Evolutionary conservation across 2,797 vertebrate species (phyloP).

Genomic region (Atherinosoma microstoma): DNA sequence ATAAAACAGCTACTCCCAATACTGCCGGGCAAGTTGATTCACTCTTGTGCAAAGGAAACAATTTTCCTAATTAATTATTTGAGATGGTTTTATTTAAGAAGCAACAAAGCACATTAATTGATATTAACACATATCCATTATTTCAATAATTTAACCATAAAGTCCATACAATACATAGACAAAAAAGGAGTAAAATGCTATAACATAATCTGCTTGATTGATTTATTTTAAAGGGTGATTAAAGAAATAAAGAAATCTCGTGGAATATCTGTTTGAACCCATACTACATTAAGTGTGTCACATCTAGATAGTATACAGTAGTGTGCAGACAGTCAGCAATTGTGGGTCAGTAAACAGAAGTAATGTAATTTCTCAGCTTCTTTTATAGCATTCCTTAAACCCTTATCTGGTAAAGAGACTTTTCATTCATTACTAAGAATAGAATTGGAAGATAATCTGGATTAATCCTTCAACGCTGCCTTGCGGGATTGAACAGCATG

Average conservation of each 20-base stretch:
- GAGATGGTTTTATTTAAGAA: no score
- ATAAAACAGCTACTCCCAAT: neutral
- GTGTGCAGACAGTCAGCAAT: neutral
- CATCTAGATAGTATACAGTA: neutral
- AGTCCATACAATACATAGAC: neutral
- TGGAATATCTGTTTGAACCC: neutral
- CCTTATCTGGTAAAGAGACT: conserved; percentile 48
- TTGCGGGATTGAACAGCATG: conserved; percentile 51
- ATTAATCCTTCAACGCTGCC: conserved; percentile 65
- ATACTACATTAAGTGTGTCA: neutral
- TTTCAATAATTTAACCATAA: neutral
- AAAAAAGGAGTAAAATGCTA: neutral
- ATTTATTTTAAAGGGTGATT: neutral
- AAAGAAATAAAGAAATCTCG: neutral
- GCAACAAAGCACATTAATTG: no score
- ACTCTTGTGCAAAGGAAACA: neutral
- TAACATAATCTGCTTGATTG: neutral
- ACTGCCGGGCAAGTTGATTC: neutral
- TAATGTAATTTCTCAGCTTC: conserved; percentile 28
- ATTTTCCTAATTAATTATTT: neutral
- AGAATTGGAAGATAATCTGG: conserved; percentile 73
- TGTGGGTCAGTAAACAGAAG: conserved; percentile 14
- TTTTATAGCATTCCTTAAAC: conserved; percentile 42
- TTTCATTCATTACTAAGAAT: conserved; percentile 73
- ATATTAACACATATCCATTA: neutral